These are phyloP conservation scores for Terrapene triunguis DNA, from an alignment of 2,113 vertebrate genomes.

Conservation along the genomic window DNA sequence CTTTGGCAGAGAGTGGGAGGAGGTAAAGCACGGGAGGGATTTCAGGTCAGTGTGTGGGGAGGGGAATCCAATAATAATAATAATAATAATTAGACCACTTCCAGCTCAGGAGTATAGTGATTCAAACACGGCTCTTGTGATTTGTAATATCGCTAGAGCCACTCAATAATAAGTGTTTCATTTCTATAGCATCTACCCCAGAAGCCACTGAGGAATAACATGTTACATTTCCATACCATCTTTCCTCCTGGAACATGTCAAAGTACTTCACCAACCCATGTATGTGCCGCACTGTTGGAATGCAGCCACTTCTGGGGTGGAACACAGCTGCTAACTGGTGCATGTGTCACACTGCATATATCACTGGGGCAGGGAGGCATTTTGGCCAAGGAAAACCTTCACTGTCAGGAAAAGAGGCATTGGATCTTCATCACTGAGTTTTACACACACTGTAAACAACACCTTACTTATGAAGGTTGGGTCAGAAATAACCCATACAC, in stretches of 20 bases:
- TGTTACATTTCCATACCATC: not conserved
- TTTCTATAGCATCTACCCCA: not conserved
- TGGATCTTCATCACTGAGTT: constrained; percentile 14
- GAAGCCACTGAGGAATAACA: not conserved
- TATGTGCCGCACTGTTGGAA: not conserved
- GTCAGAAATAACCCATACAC: constrained; percentile 52
- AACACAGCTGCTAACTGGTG: accelerated
- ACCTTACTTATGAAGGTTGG: constrained; percentile 36
- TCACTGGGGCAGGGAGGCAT: constrained; percentile 38
- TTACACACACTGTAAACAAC: constrained; percentile 39
- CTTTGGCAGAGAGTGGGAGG: not conserved
- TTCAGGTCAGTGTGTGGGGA: not conserved
- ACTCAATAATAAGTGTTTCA: not conserved
- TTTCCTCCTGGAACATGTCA: not conserved
- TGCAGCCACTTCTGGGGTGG: not conserved
- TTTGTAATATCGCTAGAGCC: not conserved
- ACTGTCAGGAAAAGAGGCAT: constrained; percentile 6
- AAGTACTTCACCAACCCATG: not conserved
- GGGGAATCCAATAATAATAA: not conserved
- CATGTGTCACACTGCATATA: constrained; percentile 15
- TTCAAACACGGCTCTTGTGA: not conserved
- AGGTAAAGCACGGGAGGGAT: not conserved
- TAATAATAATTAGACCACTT: not conserved
- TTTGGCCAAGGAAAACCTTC: constrained; percentile 30
- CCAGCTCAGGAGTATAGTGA: not conserved